phyloP scores from a whole-genome alignment of 2,113 vertebrate species.

The Sciurus niger region DNA sequence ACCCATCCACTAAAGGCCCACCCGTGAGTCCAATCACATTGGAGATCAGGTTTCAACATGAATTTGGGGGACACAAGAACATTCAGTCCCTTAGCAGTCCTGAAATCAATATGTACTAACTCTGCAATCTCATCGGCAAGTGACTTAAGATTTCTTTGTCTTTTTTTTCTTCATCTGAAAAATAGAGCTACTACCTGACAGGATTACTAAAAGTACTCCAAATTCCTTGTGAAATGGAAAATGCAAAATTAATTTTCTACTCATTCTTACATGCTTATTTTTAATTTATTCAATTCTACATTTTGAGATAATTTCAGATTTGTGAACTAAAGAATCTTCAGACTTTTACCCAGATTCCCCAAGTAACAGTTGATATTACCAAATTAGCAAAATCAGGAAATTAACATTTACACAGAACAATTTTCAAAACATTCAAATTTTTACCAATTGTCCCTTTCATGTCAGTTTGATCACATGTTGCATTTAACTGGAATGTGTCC shows the following conservation, averaged over 20 bases:
- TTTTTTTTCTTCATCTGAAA: background rate
- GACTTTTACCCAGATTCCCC: background rate
- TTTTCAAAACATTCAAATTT: background rate
- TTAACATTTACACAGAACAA: background rate
- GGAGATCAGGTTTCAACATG: background rate
- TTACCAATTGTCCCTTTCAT: background rate
- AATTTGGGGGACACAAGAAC: background rate
- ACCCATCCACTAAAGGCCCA: background rate
- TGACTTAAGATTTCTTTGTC: background rate
- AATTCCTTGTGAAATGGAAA: background rate
- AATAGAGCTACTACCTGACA: background rate
- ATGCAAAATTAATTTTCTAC: background rate
- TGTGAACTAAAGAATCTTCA: background rate
- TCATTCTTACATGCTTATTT: background rate
- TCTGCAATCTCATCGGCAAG: background rate
- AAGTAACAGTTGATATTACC: background rate
- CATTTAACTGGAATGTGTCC: background rate
- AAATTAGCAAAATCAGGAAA: background rate
- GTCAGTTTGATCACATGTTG: background rate
- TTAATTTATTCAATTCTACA: background rate
- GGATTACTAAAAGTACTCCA: background rate
- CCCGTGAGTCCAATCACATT: background rate
- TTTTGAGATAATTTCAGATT: conserved; percentile 26
- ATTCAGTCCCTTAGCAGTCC: background rate
- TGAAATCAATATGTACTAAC: background rate